Conservation (phyloP, 2,888 invertebrate species). For the Gymnosoma rotundatum region DNA sequence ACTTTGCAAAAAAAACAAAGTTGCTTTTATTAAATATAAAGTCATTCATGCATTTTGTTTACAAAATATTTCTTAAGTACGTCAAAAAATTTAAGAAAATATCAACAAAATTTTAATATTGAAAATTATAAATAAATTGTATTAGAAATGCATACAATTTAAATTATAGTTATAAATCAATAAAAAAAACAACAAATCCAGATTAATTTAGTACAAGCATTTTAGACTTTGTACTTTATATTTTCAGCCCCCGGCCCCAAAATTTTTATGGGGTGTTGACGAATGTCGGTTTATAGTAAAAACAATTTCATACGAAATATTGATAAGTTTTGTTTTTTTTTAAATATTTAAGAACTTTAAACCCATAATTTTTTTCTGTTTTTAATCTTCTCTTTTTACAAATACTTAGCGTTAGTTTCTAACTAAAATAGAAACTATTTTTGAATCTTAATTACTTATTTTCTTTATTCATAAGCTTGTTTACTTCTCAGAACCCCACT, state of each 20-base stretch:
- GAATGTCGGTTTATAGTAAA: background rate
- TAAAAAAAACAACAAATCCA: background rate
- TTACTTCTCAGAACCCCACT: background rate
- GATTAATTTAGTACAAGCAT: background rate
- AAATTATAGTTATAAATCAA: background rate
- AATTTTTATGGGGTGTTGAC: slow-evolving; percentile 49
- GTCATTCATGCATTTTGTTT: slow-evolving; percentile 35
- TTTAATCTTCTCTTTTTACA: background rate
- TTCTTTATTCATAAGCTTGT: background rate
- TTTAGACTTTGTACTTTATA: slow-evolving; percentile 40
- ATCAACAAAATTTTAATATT: background rate
- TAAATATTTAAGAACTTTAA: background rate
- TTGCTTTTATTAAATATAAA: slow-evolving; percentile 21
- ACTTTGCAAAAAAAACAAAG: no score
- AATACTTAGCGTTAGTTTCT: background rate
- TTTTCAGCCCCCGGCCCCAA: slow-evolving; percentile 3
- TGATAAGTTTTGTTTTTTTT: slow-evolving; percentile 28
- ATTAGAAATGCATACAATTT: slow-evolving; percentile 8
- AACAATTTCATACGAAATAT: slow-evolving; percentile 9
- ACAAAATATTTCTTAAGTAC: slow-evolving; percentile 19
- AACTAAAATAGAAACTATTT: background rate
- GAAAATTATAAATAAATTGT: background rate
- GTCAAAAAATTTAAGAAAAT: slow-evolving; percentile 7
- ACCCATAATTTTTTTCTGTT: background rate
- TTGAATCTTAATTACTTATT: background rate